A percentile compares a stretch with the other conserved stretches of the same genome.
Evolutionary conservation across 2,797 vertebrate species (phyloP).

Genomic region (Babyrousa celebensis): DNA sequence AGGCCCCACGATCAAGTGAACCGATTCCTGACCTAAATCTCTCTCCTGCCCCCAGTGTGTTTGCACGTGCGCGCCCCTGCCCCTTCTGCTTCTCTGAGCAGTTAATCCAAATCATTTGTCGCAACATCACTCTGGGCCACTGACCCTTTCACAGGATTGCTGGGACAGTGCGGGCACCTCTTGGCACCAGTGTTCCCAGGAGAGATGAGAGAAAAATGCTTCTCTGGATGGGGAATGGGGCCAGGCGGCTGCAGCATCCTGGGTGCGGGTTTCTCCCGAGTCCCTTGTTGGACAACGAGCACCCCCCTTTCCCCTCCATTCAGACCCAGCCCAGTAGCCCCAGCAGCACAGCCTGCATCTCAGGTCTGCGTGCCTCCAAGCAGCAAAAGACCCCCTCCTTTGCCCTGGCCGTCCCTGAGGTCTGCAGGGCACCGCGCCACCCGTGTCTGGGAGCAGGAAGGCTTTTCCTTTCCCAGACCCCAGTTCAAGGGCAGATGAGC

Average conservation of each 20-base stretch:
- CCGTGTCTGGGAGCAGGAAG: background rate
- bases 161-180: background rate
- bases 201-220: background rate
- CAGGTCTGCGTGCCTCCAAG: background rate
- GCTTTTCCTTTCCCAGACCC: background rate
- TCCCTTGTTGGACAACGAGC: background rate
- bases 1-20: too few species aligned
- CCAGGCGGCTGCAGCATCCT: background rate
- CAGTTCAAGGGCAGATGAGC: background rate
- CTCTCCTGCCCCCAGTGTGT: background rate
- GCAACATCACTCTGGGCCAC: too few species aligned
- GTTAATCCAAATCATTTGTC: too few species aligned
- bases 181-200: too few species aligned
- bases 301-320: background rate
- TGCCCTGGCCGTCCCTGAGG: background rate
- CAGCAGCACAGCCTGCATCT: background rate
- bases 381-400: background rate
- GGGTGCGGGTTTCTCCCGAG: too few species aligned
- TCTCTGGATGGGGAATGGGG: too few species aligned
- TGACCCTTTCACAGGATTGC: rapidly evolving
- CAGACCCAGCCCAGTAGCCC: background rate
- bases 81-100: background rate
- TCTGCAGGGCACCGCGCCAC: background rate
- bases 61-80: too few species aligned
- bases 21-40: background rate